A percentile compares a stretch with the other conserved stretches of the same genome.
Conservation (phyloP, 2,888 invertebrate genomes). For the Drosophila barbarae region DNA sequence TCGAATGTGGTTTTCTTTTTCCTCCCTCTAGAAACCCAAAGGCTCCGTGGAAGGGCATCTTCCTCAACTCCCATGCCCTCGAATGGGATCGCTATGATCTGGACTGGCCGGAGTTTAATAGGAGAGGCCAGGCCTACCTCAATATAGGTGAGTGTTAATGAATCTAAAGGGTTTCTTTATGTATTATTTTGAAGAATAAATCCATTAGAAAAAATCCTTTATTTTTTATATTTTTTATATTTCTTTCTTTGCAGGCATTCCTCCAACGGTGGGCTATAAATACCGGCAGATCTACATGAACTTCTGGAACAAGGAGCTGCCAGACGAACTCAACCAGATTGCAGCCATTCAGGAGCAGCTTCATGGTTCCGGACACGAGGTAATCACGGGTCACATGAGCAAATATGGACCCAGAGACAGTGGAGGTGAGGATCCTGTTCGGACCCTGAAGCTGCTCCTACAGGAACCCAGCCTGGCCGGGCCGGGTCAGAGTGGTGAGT, state of each 20-base stretch:
- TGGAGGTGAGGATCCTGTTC: slow-evolving; percentile 78
- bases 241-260: slow-evolving; percentile 82
- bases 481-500: slow-evolving; percentile 41
- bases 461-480: slow-evolving; percentile 69
- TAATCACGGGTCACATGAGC: slow-evolving; percentile 79
- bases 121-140: slow-evolving; percentile 87
- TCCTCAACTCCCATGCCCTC: slow-evolving; percentile 83
- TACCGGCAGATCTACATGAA: slow-evolving; percentile 89
- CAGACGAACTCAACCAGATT: slow-evolving; percentile 84
- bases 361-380: slow-evolving; percentile 65
- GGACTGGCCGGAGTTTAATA: slow-evolving; percentile 92
- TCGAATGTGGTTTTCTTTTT: slow-evolving; percentile 5
- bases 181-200: neutral
- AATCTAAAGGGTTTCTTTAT: too few species aligned
- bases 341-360: slow-evolving; percentile 75
- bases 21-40: slow-evolving; percentile 85
- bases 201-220: too few species aligned
- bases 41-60: slow-evolving; percentile 84
- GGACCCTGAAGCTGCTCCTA: slow-evolving; percentile 75
- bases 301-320: slow-evolving; percentile 92
- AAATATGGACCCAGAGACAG: slow-evolving; percentile 78
- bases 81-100: slow-evolving; percentile 86
- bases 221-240: neutral
- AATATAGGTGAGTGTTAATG: slow-evolving; percentile 81
- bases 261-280: slow-evolving; percentile 86